Evolutionary conservation across 2,113 vertebrate species (phyloP), one percentile per base, ranked within the genome.

Genomic region (Toxostoma redivivum): DNA sequence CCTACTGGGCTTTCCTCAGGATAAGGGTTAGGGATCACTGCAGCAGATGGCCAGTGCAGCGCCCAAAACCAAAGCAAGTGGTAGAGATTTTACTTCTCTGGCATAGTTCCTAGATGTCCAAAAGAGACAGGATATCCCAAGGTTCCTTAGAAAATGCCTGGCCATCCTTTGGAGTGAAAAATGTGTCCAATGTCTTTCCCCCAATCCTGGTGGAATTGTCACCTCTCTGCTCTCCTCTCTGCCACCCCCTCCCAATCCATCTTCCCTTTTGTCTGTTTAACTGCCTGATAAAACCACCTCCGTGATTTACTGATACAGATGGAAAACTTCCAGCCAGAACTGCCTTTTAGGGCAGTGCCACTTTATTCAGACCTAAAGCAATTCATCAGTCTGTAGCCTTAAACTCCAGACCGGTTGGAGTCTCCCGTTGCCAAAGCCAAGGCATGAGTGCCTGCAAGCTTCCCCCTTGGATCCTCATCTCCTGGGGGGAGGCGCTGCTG

Each of bases 1-100:
- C n/a, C 42, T 42, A 2, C 9, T 69, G 0, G 0, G 24, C n/a
- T 38, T 40, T 12, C 10, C 15, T 62, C 11, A 9, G 54, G 23
- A 1, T 47, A 7, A 25, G 8, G 35, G 15, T 72, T 66, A 21
- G 22, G 58, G 42, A 17, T 31, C 5, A 2, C 28, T 48, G 77
- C 28, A 48, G 42, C 44, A 33, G 28, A 5, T 54, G 42, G 38
- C 17, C 54, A 27, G 4, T 7, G 3, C 27, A 31, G 42, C 45
- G 24, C 30, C n/a, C 35, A 27, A 54, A 40, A n/a, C 38, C 6
- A 9, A 24, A n/a, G 42, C 25, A 37, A 64, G 10, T 24, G 11
- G 1, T 45, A 30, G 23, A 45, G 38, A 45, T 44, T 78, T 66
- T 21, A n/a, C 8, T 64, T 88, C 4, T 70, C 10, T 74, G 42